Conservation (phyloP, 2,113 vertebrate genomes). For the Phyllostomus discolor region DNA sequence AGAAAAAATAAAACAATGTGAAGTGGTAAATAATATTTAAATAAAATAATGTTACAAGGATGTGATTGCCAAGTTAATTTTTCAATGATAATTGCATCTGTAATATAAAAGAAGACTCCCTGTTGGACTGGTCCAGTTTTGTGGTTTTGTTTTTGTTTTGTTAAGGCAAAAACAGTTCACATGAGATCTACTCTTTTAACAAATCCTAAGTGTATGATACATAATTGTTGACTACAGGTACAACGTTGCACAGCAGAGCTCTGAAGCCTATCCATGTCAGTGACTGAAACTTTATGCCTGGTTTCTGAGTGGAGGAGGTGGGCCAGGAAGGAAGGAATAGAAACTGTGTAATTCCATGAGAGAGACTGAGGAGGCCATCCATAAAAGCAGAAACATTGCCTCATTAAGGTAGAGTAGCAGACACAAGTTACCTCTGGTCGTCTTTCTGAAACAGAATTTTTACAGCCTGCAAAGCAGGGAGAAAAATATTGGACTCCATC, state of each 20-base stretch:
- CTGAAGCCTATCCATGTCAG: not conserved
- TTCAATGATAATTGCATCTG: not conserved
- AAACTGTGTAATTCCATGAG: fast-evolving
- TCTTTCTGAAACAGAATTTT: not conserved
- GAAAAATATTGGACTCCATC: slow-evolving; percentile 85
- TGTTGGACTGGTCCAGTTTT: not conserved
- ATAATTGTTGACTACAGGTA: not conserved
- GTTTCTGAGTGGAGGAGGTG: not conserved
- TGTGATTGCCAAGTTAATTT: not conserved
- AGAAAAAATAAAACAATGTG: not conserved
- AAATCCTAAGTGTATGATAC: not conserved
- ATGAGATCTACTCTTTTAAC: not conserved
- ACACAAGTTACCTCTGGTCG: slow-evolving; percentile 74
- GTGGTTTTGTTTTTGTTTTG: not conserved
- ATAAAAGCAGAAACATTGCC: not conserved
- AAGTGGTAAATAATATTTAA: slow-evolving; percentile 4
- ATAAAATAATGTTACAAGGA: not conserved
- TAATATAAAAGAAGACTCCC: not conserved
- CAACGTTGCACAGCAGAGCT: not conserved
- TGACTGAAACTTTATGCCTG: not conserved
- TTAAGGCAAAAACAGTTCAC: not conserved
- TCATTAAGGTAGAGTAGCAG: not conserved
- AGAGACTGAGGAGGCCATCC: not conserved
- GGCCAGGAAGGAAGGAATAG: not conserved
- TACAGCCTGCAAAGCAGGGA: slow-evolving; percentile 85